Evolutionary conservation across 2,797 vertebrate genomes (phyloP).

Genomic region (Melanotaenia parkinsoni): DNA sequence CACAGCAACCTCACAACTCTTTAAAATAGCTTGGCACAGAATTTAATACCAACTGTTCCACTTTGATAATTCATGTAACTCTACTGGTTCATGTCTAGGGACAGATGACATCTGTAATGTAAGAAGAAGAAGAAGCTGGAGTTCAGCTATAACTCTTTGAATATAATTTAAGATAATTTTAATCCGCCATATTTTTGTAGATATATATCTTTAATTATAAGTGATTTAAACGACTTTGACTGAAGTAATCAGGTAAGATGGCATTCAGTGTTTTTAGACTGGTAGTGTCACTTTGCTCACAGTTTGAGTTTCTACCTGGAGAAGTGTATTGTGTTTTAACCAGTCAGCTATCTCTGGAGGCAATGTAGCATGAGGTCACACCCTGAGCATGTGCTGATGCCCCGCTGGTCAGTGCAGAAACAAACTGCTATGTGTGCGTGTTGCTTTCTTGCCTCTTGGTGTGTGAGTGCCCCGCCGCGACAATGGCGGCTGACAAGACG

Average conservation of each 20-base stretch:
- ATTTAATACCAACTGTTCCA: conserved; percentile 67
- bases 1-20: conserved; percentile 46
- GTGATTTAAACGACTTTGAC: neutral
- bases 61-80: conserved; percentile 63
- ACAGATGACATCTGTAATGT: conserved; percentile 56
- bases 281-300: neutral
- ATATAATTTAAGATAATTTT: conserved; percentile 24
- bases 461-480: conserved; percentile 51
- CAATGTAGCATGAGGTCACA: conserved; percentile 38
- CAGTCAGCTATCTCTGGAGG: conserved; percentile 44
- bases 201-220: conserved; percentile 15
- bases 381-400: conserved; percentile 32
- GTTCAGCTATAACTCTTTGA: conserved; percentile 29
- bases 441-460: conserved; percentile 51
- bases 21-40: conserved; percentile 58
- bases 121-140: conserved; percentile 26
- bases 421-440: conserved; percentile 40
- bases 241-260: neutral
- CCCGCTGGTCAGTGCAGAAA: conserved; percentile 52
- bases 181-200: conserved; percentile 9
- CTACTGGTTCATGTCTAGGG: conserved; percentile 37
- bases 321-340: conserved; percentile 24
- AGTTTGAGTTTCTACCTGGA: conserved; percentile 17
- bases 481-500: conserved; percentile 62
- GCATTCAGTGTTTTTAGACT: neutral